Conservation (phyloP, 2,797 vertebrate species). For the Hippopotamyrus pictus region DNA sequence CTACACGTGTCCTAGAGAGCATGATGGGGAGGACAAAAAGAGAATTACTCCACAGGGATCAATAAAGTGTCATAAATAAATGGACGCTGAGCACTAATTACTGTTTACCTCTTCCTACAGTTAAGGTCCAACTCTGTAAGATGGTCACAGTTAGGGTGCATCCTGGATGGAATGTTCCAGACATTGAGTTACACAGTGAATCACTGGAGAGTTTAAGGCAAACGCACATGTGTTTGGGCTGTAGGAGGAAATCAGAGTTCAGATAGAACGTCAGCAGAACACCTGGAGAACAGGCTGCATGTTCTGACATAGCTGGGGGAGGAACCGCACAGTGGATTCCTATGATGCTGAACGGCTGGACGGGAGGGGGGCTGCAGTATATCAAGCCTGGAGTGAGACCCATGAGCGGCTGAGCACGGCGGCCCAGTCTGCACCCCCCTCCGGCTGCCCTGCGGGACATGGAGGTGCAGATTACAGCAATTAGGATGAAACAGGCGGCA, state of each 20-base stretch:
- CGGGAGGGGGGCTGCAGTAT: background rate
- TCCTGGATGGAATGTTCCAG: background rate
- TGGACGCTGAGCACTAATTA: background rate
- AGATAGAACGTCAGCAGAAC: background rate
- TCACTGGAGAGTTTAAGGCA: background rate
- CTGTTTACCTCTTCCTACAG: background rate
- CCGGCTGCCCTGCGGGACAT: conserved; percentile 31
- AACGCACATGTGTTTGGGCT: background rate
- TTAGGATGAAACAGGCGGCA: conserved; percentile 59
- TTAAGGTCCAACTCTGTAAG: background rate
- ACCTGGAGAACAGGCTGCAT: background rate
- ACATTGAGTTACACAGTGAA: background rate
- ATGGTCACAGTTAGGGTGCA: background rate
- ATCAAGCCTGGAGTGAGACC: background rate
- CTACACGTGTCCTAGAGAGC: background rate
- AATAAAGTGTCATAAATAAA: background rate
- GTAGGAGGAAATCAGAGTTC: background rate
- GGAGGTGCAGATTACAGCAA: conserved; percentile 55
- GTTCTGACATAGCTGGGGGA: background rate
- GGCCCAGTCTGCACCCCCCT: background rate
- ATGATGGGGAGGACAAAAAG: background rate
- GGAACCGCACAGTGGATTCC: background rate
- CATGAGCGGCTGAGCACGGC: background rate
- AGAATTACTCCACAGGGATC: background rate
- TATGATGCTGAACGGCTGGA: background rate